Percentiles rank a stretch among this genome's conserved stretches.
Evolutionary conservation across 2,888 invertebrate species (phyloP).

Genomic region (Cryptocheilus praepositus): DNA sequence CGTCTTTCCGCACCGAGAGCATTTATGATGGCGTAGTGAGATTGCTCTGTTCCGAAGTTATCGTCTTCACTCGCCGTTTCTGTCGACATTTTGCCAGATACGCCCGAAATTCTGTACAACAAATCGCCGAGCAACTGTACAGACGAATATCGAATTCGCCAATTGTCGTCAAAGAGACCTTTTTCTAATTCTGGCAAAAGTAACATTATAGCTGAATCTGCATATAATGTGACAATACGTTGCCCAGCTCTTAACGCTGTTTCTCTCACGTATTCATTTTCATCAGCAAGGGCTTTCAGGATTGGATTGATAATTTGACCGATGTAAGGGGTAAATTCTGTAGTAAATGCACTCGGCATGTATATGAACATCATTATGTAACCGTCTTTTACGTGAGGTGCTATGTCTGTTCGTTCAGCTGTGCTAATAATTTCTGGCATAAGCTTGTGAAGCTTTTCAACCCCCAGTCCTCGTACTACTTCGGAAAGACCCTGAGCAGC

Average conservation of each 20-base stretch:
- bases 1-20: conserved; percentile 92
- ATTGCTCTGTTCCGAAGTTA: conserved; percentile 98
- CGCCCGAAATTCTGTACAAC: conserved; percentile 96
- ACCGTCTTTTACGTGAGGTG: conserved; percentile 98
- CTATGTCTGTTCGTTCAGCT: conserved; percentile 93
- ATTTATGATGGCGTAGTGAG: conserved; percentile 92
- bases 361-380: conserved; percentile 99
- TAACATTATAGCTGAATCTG: conserved; percentile 94
- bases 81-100: conserved; percentile 99
- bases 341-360: conserved; percentile 97
- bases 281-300: conserved; percentile 97
- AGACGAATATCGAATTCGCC: conserved; percentile 95
- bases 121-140: conserved; percentile 97
- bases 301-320: conserved; percentile 98
- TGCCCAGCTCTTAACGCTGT: conserved; percentile 98
- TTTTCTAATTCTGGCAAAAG: conserved; percentile 94
- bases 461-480: conserved; percentile 96
- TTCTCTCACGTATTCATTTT: conserved; percentile 98
- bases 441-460: conserved; percentile 94
- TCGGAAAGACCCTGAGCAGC: conserved; percentile 98
- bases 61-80: conserved; percentile 99
- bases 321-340: conserved; percentile 96
- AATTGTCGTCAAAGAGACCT: conserved; percentile 98
- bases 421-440: conserved; percentile 98
- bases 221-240: conserved; percentile 96